A percentile compares a stretch with the other conserved stretches of the same genome.
Evolutionary conservation across 2,888 invertebrate genomes (phyloP).

Genomic region (Myathropa florea): DNA sequence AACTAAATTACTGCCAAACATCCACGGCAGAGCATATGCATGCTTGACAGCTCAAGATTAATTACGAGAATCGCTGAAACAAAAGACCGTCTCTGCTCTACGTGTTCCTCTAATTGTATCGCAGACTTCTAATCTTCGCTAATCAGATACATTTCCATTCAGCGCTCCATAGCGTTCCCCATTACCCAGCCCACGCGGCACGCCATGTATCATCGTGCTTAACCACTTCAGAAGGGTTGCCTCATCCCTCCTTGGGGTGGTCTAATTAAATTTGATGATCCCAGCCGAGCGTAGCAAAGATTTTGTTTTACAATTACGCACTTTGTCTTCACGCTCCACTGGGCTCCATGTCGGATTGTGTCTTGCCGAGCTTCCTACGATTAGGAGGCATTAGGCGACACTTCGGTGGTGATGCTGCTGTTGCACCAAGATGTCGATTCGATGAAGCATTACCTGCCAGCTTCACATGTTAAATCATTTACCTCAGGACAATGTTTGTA

Average conservation of each 20-base stretch:
- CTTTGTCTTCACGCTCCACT: constrained; percentile 14
- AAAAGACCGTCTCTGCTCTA: background rate
- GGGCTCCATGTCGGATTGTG: constrained; percentile 20
- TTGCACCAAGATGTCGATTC: constrained; percentile 25
- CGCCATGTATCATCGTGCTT: background rate
- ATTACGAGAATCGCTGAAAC: background rate
- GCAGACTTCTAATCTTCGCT: background rate
- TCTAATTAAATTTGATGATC: constrained; percentile 19
- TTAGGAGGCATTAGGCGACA: constrained; percentile 5
- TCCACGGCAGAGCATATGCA: background rate
- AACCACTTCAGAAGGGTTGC: background rate
- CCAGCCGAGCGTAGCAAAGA: background rate
- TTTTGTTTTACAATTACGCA: constrained; percentile 6
- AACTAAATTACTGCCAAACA: background rate
- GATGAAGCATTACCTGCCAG: constrained; percentile 55
- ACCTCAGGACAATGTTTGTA: constrained; percentile 57
- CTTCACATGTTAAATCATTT: constrained; percentile 64
- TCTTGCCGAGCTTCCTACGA: constrained; percentile 19
- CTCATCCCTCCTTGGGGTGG: background rate
- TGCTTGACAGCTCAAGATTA: background rate
- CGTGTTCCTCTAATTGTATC: background rate
- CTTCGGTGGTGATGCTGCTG: background rate
- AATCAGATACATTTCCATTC: background rate
- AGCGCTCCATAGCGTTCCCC: background rate
- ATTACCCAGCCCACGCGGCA: background rate